Base-by-base conservation (phyloP, 92 coral and sea anemone species). In the Paramuricea clavata region DNA sequence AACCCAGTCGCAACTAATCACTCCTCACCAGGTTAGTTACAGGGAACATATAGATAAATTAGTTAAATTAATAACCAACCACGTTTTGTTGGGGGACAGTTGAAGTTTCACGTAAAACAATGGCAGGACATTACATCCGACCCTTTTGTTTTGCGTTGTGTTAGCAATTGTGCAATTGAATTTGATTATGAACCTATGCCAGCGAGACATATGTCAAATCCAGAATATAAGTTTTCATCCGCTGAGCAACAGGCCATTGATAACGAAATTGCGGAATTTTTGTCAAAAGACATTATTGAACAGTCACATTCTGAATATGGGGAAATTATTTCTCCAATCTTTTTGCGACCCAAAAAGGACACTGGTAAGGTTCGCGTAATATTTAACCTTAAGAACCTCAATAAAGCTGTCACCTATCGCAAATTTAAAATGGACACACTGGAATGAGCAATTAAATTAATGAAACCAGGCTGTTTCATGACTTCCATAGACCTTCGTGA, bases 301-400 rank as follows among this genome's bases (percentile, higher is more conserved):
- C 56, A 6, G 11, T 83, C 81, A 32, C 27, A 28, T 17, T 13
- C 81, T 1, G 81, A 71, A 52, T 10, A 23, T 0, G 81, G 69
- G 42, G 56, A 83, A 49, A 43, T 83, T 83, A 21, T 83, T 17
- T 83, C 81, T 1, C 67, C 67, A 11, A 88, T 84, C 80, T 92
- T 92, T 61, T 74, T 85, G 26, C 78, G 92, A 39, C 92, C 94
- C 43, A 91, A 91, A 57, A 92, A 92, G 67, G 91, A 92, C 54
- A 87, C 86, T 3, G 91, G 91, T n/a, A 27, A 22, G 0, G 81
- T 69, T 70, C 78, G 92, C n/a, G 90, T 92, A 19, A 81, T 92
- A 28, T 85, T 92, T 76, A 88, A 92, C 43, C 74, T 92, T 23
- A 92, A 88, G 49, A 49, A 27, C 0, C 78, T 92, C 15, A 92